Conservation (phyloP, 1,140 invertebrate genomes). For the Antheraea pernyi region DNA sequence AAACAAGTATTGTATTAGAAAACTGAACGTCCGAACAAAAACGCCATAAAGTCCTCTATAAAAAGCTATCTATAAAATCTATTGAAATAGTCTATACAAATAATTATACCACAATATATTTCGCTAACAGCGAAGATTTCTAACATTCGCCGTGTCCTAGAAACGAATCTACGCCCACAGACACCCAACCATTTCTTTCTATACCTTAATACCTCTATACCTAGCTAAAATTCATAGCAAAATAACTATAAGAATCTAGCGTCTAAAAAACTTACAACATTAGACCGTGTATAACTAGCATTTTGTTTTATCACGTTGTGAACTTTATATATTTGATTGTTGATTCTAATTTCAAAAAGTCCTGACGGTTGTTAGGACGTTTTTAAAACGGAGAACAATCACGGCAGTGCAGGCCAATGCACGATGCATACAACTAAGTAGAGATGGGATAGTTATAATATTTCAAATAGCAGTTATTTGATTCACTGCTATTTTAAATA, state of each 20-base stretch:
- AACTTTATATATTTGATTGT: background rate
- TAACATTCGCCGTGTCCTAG: constrained; percentile 70
- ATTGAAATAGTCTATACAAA: constrained; percentile 17
- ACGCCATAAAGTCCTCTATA: background rate
- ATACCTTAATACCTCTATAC: constrained; percentile 68
- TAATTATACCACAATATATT: constrained; percentile 49
- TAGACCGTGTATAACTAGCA: background rate
- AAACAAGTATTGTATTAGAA: background rate
- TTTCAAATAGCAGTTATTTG: constrained; percentile 28
- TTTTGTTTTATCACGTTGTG: background rate
- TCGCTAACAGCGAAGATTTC: constrained; percentile 61
- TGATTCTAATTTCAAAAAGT: constrained; percentile 26
- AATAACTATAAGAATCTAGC: constrained; percentile 76
- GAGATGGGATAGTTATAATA: constrained; percentile 41
- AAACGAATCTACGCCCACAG: constrained; percentile 69
- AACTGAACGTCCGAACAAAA: background rate
- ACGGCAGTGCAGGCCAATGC: constrained; percentile 75
- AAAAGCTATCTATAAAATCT: background rate
- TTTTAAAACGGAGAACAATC: constrained; percentile 28
- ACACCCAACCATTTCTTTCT: constrained; percentile 72
- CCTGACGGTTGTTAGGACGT: constrained; percentile 27
- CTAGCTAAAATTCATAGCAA: constrained; percentile 77
- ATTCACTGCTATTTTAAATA: background rate
- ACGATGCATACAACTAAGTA: constrained; percentile 77
- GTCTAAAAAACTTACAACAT: constrained; percentile 60